Evolutionary conservation across 2,888 invertebrate species (phyloP).

Genomic region (Sinopyrophorus schimmeli): DNA sequence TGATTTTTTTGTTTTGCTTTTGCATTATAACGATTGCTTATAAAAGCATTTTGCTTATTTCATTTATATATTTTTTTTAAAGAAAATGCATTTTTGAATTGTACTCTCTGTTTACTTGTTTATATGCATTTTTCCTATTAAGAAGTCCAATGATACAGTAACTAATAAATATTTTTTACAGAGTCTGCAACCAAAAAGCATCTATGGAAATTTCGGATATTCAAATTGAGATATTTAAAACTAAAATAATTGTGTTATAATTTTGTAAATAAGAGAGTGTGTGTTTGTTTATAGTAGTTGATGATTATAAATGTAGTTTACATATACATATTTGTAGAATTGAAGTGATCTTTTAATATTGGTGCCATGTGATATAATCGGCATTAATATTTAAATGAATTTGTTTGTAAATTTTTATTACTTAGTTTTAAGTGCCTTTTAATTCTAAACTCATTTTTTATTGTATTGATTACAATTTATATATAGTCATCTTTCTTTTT

Average conservation of each 20-base stretch:
- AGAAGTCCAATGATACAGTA: not conserved
- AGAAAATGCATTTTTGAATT: too few relatives aligned
- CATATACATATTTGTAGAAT: constrained; percentile 21
- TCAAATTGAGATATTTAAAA: constrained; percentile 21
- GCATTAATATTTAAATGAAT: constrained; percentile 45
- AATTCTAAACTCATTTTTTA: constrained; percentile 38
- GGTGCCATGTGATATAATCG: constrained; percentile 50
- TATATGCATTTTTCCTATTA: not conserved
- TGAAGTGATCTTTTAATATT: constrained; percentile 37
- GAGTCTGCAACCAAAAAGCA: too few relatives aligned
- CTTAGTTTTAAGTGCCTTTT: constrained; percentile 46
- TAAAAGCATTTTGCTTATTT: constrained; percentile 10
- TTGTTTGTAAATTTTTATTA: constrained; percentile 42
- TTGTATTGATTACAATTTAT: constrained; percentile 33
- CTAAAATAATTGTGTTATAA: constrained; percentile 20
- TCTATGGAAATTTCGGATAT: constrained; percentile 22
- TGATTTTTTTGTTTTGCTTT: not conserved
- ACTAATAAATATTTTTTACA: not conserved
- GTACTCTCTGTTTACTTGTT: too few relatives aligned
- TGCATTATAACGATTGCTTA: constrained; percentile 10
- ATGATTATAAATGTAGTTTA: constrained; percentile 24
- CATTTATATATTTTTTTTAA: not conserved
- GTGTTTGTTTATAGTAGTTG: constrained; percentile 26
- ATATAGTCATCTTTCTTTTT: constrained; percentile 22
- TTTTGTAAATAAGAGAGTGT: constrained; percentile 24